Base-by-base conservation (phyloP, 2,113 vertebrate genomes). In the Opisthocomus hoazin region DNA sequence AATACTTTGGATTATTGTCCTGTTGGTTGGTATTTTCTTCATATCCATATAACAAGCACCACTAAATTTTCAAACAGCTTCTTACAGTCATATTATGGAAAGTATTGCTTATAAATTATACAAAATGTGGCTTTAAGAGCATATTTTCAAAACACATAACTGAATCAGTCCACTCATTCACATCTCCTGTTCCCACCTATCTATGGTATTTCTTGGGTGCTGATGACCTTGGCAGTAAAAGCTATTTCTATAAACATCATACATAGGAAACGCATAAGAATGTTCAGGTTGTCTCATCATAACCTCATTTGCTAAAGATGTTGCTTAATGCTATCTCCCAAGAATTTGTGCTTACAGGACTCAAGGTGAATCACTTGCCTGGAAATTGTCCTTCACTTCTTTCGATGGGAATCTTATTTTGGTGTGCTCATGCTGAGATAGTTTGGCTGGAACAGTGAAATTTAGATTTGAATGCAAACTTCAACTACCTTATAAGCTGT, bases 321-420 rank as follows among this genome's bases (percentile, higher is more conserved):
- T 86, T 87, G 61, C 41, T 83, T 85, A 65, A 80, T 46, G 66
- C 24, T 70, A 48, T 79, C 73, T 88, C 88, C 78, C 91, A 91
- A 80, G 74, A 73, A 94, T 83, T 80, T 83, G 53, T 77, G 46
- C 78, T 95, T 86, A 54, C 14, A 5, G 54, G 54, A 86, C 20
- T 88, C 45, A 43, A 84, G 71, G 87, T 96, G 93, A 96, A 77
- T 94, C 70, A 96, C 46, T 85, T 66, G 22, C 70, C 70, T 89
- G 96, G 81, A 94, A 94, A 91, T 34, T 24, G 9, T 63, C 50
- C 53, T 82, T 82, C 60, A 64, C 70, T 85, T 92, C 57, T 84
- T 93, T 65, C 83, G 91, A 89, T 34, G n/a, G 32, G 70, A 85
- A 77, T 66, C 54, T 91, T 73, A 32, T 50, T 93, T 89, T 71